Conservation (phyloP, 2,797 vertebrate genomes). For the Phylloscopus collybita region DNA sequence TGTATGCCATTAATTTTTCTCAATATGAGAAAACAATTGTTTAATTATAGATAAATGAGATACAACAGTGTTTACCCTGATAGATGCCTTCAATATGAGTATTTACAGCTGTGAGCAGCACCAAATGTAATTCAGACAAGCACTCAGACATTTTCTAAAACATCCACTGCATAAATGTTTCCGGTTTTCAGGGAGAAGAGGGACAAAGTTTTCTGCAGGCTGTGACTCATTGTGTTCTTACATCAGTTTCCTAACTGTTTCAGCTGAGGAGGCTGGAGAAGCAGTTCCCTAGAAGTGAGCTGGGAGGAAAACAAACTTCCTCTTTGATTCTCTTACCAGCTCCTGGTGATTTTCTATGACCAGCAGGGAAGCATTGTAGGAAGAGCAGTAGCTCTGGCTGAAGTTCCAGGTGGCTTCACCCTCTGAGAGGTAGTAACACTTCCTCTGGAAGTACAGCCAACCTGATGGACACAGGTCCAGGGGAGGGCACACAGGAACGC, state of each 20-base stretch:
- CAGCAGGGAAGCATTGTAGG: too few relatives aligned
- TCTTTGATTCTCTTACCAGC: conserved; percentile 13
- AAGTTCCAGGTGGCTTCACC: too few relatives aligned
- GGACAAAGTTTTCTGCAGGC: neutral
- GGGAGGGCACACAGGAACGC: too few relatives aligned
- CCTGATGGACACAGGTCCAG: too few relatives aligned
- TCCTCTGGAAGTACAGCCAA: too few relatives aligned
- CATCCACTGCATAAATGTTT: neutral
- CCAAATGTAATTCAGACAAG: neutral
- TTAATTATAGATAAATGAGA: neutral
- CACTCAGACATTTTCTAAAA: neutral
- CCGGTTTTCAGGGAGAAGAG: neutral
- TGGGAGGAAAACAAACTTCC: neutral
- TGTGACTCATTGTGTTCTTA: neutral
- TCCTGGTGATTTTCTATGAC: too few relatives aligned
- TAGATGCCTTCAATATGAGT: neutral
- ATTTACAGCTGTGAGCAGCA: neutral
- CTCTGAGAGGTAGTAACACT: too few relatives aligned
- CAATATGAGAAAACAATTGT: neutral
- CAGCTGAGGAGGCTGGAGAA: neutral
- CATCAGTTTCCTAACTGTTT: neutral
- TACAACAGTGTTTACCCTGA: neutral
- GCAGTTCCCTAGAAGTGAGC: neutral
- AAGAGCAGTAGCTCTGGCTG: too few relatives aligned
- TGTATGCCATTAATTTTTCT: neutral